A percentile compares a stretch with the other conserved stretches of the same genome.
Evolutionary conservation across 2,797 vertebrate genomes (phyloP).

Genomic region (Helarctos malayanus): DNA sequence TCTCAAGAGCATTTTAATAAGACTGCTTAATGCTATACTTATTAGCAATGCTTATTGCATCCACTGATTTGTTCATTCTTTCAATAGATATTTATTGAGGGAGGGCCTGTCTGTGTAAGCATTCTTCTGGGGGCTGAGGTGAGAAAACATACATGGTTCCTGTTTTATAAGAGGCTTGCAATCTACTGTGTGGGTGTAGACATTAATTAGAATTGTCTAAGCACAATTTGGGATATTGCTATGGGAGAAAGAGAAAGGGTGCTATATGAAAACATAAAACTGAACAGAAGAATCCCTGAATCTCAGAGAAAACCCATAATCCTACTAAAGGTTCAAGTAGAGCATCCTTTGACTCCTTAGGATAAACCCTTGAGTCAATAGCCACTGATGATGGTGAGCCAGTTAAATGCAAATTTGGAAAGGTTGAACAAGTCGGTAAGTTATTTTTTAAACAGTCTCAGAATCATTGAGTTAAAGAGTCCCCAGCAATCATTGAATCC

Average conservation of each 20-base stretch:
- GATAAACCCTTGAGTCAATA: neutral
- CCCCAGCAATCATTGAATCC: neutral
- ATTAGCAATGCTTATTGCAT: neutral
- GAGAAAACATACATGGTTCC: conserved; percentile 27
- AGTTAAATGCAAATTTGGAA: conserved; percentile 1
- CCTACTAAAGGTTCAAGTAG: neutral
- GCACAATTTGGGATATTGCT: neutral
- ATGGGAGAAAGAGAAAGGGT: neutral
- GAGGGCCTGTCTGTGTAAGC: neutral
- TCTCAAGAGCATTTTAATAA: neutral
- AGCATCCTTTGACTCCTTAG: conserved; percentile 4
- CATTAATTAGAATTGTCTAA: conserved; percentile 11
- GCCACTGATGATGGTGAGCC: neutral
- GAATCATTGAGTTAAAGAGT: neutral
- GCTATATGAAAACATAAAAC: neutral
- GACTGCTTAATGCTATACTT: neutral
- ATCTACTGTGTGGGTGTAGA: neutral
- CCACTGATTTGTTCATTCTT: neutral
- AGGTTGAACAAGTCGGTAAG: neutral
- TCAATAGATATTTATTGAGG: neutral
- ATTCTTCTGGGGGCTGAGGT: neutral
- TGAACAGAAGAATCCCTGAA: neutral
- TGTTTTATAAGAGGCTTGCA: neutral
- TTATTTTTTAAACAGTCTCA: neutral
- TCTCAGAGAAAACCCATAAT: conserved; percentile 28